phyloP scores from a whole-genome alignment of 2,113 vertebrate species.

The Gobius niger region DNA sequence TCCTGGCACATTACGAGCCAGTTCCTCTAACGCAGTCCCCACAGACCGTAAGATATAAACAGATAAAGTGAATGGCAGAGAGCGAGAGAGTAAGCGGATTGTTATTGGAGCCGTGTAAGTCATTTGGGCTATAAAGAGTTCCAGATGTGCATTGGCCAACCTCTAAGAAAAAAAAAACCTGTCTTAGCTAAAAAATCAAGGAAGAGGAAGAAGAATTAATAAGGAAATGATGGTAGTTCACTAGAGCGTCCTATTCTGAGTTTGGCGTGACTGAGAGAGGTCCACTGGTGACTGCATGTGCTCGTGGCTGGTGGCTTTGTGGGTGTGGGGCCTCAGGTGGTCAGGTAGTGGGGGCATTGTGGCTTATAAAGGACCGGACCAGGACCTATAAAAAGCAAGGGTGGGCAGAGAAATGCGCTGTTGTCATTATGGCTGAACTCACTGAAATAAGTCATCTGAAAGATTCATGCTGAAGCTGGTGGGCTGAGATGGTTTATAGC shows the following conservation, averaged over 20 bases:
- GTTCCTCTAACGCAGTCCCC: constrained; percentile 67
- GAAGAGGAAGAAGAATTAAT: constrained; percentile 42
- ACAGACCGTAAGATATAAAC: constrained; percentile 63
- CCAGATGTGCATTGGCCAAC: constrained; percentile 75
- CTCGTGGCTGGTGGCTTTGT: constrained; percentile 21
- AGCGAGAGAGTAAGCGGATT: constrained; percentile 49
- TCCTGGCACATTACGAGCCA: constrained; percentile 59
- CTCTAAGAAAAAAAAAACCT: constrained; percentile 43
- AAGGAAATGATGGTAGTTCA: constrained; percentile 21
- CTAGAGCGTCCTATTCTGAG: not conserved
- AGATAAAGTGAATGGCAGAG: constrained; percentile 57
- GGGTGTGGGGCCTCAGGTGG: constrained; percentile 67
- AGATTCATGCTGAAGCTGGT: constrained; percentile 58
- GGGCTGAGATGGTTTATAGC: constrained; percentile 44
- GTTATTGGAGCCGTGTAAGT: constrained; percentile 80
- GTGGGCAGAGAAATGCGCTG: constrained; percentile 70
- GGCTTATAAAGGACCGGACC: constrained; percentile 38
- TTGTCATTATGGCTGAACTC: constrained; percentile 60
- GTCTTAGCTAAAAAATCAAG: constrained; percentile 36
- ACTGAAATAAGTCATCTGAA: constrained; percentile 53
- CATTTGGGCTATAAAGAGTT: constrained; percentile 79
- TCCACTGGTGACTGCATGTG: constrained; percentile 1
- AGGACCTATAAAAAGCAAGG: constrained; percentile 60
- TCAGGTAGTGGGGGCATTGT: constrained; percentile 58
- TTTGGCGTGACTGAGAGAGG: constrained; percentile 10